A percentile compares a stretch with the other conserved stretches of the same genome.
These are phyloP conservation scores for Ceyx margarethae DNA, from an alignment of 2,113 vertebrate genomes.

Conservation along the genomic window DNA sequence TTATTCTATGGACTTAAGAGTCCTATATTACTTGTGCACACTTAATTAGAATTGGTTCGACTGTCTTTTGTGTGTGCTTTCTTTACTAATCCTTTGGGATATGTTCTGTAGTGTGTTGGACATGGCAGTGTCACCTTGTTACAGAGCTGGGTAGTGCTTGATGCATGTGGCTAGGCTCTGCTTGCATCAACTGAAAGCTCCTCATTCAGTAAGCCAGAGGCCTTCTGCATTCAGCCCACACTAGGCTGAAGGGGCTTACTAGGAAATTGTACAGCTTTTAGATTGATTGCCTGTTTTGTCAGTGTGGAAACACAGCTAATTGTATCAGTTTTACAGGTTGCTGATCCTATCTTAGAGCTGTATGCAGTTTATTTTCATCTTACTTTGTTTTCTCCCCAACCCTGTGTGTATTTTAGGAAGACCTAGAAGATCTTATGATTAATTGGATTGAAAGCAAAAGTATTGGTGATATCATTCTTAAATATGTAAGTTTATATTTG, in stretches of 20 bases:
- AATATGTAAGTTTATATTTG: slow-evolving; percentile 85
- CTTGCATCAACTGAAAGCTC: neutral
- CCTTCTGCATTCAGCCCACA: neutral
- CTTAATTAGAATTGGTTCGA: neutral
- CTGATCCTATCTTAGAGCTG: neutral
- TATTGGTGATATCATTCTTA: slow-evolving; percentile 91
- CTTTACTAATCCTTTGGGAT: neutral
- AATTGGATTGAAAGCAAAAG: slow-evolving; percentile 93
- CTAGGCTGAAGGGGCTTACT: neutral
- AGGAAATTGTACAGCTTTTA: neutral
- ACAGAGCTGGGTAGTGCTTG: neutral
- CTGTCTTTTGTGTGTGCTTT: neutral
- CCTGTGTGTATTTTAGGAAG: slow-evolving; percentile 75
- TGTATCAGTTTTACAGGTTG: neutral
- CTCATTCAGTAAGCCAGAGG: neutral
- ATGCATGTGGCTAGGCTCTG: neutral
- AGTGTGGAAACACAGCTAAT: neutral
- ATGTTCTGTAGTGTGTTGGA: neutral
- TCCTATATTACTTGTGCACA: neutral
- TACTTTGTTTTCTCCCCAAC: neutral
- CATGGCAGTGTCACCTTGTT: neutral
- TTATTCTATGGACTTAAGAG: neutral
- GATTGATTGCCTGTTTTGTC: neutral
- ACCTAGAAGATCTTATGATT: slow-evolving; percentile 91
- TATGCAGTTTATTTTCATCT: neutral